Evolutionary conservation across 2,888 invertebrate genomes (phyloP).

Genomic region (Neoaliturus tenellus): DNA sequence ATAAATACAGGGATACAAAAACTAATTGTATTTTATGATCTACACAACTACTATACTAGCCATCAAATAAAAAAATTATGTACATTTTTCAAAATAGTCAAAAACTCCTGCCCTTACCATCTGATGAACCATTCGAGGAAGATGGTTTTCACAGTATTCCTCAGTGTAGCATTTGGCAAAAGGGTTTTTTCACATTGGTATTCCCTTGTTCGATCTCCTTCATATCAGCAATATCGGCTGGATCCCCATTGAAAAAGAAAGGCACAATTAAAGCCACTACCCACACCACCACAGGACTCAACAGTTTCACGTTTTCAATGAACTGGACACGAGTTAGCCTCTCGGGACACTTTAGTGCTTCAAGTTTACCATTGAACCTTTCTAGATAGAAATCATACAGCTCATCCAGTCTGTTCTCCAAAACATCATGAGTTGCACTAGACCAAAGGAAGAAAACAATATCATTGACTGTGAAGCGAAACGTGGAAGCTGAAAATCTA

Average conservation of each 20-base stretch:
- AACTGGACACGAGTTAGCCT: neutral
- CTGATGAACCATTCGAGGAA: neutral
- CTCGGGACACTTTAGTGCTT: slow-evolving; percentile 29
- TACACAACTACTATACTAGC: too few relatives aligned
- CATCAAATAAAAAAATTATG: too few relatives aligned
- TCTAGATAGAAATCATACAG: neutral
- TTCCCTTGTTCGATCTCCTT: neutral
- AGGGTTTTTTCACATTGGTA: neutral
- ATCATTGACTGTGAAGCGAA: neutral
- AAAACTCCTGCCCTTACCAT: neutral
- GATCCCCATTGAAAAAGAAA: neutral
- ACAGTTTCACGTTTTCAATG: neutral
- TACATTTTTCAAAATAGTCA: neutral
- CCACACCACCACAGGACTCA: neutral
- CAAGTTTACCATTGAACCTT: neutral
- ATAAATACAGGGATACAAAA: too few relatives aligned
- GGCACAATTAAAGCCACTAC: neutral
- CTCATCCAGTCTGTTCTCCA: neutral
- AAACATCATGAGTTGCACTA: neutral
- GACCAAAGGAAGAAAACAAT: slow-evolving; percentile 29
- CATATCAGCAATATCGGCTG: neutral
- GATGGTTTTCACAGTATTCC: neutral
- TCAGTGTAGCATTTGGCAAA: neutral
- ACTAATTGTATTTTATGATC: too few relatives aligned
- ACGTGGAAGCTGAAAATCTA: slow-evolving; percentile 2